Conservation (phyloP, 2,888 invertebrate species). For the Plemyria rubiginata region DNA sequence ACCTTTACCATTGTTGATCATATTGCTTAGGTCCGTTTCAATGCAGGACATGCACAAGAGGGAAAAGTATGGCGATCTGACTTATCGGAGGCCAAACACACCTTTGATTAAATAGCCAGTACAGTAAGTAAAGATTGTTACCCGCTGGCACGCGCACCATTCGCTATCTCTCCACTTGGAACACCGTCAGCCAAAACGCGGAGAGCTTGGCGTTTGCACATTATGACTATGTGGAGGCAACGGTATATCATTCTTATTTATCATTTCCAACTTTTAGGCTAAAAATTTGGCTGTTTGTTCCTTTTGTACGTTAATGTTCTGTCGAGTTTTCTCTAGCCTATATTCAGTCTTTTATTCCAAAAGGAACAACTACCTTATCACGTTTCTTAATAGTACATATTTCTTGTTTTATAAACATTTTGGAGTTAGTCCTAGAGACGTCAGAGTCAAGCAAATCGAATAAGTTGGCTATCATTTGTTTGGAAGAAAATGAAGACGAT, state of each 20-base stretch:
- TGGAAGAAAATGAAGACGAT: too few relatives aligned
- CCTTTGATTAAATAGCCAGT: too few relatives aligned
- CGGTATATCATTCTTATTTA: constrained; percentile 58
- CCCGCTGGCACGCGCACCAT: constrained; percentile 52
- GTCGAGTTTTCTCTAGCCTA: constrained; percentile 21
- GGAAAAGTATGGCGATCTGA: too few relatives aligned
- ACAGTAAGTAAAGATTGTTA: not conserved
- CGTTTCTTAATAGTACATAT: not conserved
- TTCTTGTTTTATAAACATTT: not conserved
- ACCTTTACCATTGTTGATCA: too few relatives aligned
- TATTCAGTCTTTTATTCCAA: constrained; percentile 3
- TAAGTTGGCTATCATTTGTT: too few relatives aligned
- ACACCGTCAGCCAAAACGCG: constrained; percentile 80
- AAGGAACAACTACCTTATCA: not conserved
- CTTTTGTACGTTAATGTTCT: constrained; percentile 24
- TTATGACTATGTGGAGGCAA: constrained; percentile 75
- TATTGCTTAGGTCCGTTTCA: too few relatives aligned
- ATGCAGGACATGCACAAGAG: too few relatives aligned
- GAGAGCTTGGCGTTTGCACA: constrained; percentile 82
- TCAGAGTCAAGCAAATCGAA: too few relatives aligned
- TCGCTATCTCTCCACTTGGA: constrained; percentile 56
- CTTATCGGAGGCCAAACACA: too few relatives aligned
- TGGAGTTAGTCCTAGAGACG: not conserved
- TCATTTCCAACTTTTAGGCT: constrained; percentile 49
- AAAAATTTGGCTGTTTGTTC: constrained; percentile 33